Evolutionary conservation across 1,140 invertebrate species (phyloP), one percentile per base, ranked within the genome.

Genomic region (Dreissena polymorpha): DNA sequence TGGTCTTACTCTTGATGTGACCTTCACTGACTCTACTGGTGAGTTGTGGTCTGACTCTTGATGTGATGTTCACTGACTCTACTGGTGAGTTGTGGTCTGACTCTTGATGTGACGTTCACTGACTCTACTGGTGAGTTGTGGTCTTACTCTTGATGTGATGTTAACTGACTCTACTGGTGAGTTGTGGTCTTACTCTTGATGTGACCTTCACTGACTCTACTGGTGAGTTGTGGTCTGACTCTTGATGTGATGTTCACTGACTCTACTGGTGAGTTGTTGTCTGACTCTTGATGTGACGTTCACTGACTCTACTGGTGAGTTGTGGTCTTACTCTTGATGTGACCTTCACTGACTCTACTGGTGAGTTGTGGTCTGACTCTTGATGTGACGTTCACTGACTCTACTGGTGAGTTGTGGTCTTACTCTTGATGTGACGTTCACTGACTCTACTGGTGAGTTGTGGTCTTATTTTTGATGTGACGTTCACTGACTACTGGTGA

Each of bases 91-190:
- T 8, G 23, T 76, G 71, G n/a, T n/a, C n/a, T n/a, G n/a, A n/a
- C 95, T 65, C 91, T 97, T 29, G 95, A 95, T 64, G 96, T 97
- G 0, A 95, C 96, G 80, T 93, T 97, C 27, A 94, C 94, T 49
- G 92, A 88, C 88, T 83, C 92, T 23, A 90, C 86, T 86, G 92
- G 91, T 93, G 78, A 86, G 73, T 60, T 8, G 23, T 76, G 71
- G n/a, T n/a, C n/a, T n/a, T n/a, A n/a, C 95, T 65, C 91, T 97
- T 29, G 95, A 95, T 64, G 96, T 97, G 0, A 95, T 96, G 80
- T 93, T 97, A 25, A 94, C 94, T 49, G 92, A 88, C 88, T 83
- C 92, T 23, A 90, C 86, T 86, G 92, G 91, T 93, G 78, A 86
- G 73, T 60, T 8, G 23, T 76, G 71, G n/a, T n/a, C n/a, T n/a